These are phyloP conservation scores for Tympanuchus pallidicinctus DNA, from an alignment of 2,113 vertebrate species.

Conservation along the genomic window DNA sequence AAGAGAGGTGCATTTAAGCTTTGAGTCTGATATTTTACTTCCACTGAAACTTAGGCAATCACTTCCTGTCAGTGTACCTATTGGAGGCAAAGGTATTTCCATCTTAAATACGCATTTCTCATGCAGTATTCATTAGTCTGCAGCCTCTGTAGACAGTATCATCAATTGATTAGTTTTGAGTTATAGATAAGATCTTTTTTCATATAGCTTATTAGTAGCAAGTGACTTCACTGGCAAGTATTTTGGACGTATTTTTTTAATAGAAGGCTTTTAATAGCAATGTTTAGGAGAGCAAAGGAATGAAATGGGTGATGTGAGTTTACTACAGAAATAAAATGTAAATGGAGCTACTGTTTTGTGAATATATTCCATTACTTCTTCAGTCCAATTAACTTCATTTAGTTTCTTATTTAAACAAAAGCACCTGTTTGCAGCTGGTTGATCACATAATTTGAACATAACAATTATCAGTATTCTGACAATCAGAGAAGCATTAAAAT, in stretches of 20 bases:
- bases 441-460: background rate
- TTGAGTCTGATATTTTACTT: background rate
- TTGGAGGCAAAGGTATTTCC: background rate
- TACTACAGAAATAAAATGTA: constrained; percentile 19
- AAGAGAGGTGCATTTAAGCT: background rate
- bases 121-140: background rate
- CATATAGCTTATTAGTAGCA: background rate
- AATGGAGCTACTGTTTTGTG: background rate
- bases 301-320: constrained; percentile 3
- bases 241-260: background rate
- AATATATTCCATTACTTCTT: background rate
- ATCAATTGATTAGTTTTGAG: background rate
- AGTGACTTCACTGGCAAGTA: background rate
- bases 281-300: background rate
- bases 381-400: constrained; percentile 23
- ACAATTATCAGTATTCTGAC: constrained; percentile 2
- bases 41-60: background rate
- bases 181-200: background rate
- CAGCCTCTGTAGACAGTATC: background rate
- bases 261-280: background rate
- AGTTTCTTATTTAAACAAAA: constrained; percentile 29
- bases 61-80: background rate
- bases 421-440: background rate
- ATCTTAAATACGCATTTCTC: background rate
- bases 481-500: constrained; percentile 13